phyloP scores from a whole-genome alignment of 1,140 invertebrate genomes.

The Listronotus bonariensis region DNA sequence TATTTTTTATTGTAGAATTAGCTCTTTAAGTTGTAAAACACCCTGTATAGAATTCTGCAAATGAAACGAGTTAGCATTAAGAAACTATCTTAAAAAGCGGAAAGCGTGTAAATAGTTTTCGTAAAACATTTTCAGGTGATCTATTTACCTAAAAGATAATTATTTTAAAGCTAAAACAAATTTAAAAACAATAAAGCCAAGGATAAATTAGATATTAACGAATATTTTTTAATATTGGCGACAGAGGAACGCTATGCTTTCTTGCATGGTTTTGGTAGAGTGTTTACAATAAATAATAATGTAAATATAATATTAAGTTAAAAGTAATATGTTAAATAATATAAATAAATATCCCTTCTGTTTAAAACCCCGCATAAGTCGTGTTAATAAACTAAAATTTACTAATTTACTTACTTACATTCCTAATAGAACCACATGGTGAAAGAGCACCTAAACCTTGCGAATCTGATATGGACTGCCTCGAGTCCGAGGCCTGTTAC shows the following conservation, averaged over 20 bases:
- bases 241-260: slow-evolving; percentile 2
- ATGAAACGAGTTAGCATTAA: no score
- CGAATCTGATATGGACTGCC: slow-evolving; percentile 74
- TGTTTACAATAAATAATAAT: slow-evolving; percentile 16
- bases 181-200: no score
- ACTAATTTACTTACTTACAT: slow-evolving; percentile 41
- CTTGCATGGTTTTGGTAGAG: slow-evolving; percentile 28
- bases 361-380: background rate
- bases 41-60: no score
- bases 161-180: no score
- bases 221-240: background rate
- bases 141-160: no score
- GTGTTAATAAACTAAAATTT: slow-evolving; percentile 34
- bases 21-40: no score
- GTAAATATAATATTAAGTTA: slow-evolving; percentile 15
- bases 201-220: background rate
- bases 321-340: slow-evolving; percentile 18
- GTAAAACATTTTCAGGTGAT: no score
- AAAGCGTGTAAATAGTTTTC: no score
- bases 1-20: no score
- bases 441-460: slow-evolving; percentile 70
- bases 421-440: slow-evolving; percentile 65
- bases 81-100: no score
- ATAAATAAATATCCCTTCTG: slow-evolving; percentile 8
- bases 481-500: slow-evolving; percentile 74